These are phyloP conservation scores for Hyposmocoma kahamanoa DNA, from an alignment of 1,140 invertebrate genomes.

Conservation along the genomic window DNA sequence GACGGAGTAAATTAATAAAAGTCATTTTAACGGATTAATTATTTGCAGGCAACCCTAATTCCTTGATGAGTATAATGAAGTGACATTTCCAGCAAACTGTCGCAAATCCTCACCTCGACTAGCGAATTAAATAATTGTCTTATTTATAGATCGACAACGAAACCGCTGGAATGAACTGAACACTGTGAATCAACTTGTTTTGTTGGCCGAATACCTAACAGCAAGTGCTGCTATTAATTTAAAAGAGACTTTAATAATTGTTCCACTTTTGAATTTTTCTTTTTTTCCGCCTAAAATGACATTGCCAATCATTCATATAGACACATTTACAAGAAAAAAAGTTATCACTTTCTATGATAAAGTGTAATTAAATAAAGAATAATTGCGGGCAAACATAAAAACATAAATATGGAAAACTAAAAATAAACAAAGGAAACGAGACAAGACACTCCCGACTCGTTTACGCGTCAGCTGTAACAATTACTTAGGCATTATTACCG, in stretches of 20 bases:
- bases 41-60: no score
- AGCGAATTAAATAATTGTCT: conserved; percentile 37
- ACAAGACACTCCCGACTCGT: conserved; percentile 18
- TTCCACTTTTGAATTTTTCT: no score
- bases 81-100: conserved; percentile 7
- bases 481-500: conserved; percentile 54
- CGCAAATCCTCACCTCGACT: conserved; percentile 16
- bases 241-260: no score
- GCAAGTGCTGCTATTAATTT: no score
- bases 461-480: conserved; percentile 39
- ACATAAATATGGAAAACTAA: conserved; percentile 1
- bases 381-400: not conserved
- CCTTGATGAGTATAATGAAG: not conserved
- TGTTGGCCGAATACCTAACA: no score
- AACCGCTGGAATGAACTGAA: conserved; percentile 6
- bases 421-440: conserved; percentile 6
- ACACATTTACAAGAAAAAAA: no score
- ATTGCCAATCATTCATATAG: no score
- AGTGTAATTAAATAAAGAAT: no score
- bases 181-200: not conserved
- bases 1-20: no score
- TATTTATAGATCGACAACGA: conserved; percentile 16
- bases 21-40: no score
- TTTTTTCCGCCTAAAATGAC: no score
- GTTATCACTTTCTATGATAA: no score